Evolutionary conservation across 2,113 vertebrate species (phyloP).

Genomic region (Prunella himalayana): DNA sequence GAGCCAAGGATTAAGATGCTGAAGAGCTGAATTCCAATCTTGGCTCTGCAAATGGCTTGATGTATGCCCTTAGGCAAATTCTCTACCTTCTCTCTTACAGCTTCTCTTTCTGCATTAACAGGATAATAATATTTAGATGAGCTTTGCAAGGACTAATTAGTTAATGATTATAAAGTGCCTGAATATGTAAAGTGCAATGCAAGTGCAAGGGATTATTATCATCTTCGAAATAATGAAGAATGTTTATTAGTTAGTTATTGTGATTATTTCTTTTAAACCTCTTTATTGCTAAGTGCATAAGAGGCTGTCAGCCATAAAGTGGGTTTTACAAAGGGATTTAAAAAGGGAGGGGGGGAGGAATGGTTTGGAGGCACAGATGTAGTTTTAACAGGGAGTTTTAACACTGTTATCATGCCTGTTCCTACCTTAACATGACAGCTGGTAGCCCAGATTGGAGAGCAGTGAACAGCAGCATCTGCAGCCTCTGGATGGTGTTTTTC

Average conservation of each 20-base stretch:
- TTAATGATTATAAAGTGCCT: conserved; percentile 62
- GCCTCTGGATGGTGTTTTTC: not conserved
- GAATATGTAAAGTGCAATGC: conserved; percentile 49
- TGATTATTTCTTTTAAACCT: conserved; percentile 58
- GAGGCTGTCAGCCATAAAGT: conserved; percentile 36
- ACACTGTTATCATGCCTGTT: not conserved
- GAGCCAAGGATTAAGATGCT: conserved; percentile 24
- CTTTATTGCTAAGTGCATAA: conserved; percentile 23
- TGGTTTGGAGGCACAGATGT: not conserved
- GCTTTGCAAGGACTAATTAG: conserved; percentile 62
- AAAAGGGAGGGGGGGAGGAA: not conserved
- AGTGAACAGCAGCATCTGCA: not conserved
- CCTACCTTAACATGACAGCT: not conserved
- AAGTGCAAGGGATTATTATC: conserved; percentile 54
- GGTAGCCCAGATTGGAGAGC: not conserved
- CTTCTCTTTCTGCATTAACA: conserved; percentile 47
- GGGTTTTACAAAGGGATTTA: conserved; percentile 33
- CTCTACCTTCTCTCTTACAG: conserved; percentile 47
- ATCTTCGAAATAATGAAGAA: conserved; percentile 42
- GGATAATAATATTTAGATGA: conserved; percentile 67
- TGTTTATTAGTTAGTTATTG: conserved; percentile 63
- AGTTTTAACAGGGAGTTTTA: not conserved
- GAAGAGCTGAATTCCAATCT: conserved; percentile 20
- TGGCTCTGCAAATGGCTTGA: conserved; percentile 22
- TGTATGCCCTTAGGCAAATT: conserved; percentile 50